Evolutionary conservation across 2,888 invertebrate species (phyloP).

Genomic region (Thelaira solivaga): DNA sequence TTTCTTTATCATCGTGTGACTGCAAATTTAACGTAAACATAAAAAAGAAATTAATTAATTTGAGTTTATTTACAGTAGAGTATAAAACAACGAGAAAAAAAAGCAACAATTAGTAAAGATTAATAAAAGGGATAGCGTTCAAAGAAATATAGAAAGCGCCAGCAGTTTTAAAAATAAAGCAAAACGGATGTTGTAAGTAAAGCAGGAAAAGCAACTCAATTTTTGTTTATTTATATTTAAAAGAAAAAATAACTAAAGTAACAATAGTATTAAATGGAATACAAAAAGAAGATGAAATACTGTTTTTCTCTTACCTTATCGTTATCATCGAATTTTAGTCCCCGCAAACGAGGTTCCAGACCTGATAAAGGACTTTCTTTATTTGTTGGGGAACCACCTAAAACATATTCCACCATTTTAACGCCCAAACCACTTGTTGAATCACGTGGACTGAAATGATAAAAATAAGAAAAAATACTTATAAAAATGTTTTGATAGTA

Average conservation of each 20-base stretch:
- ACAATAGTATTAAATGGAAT: neutral
- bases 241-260: neutral
- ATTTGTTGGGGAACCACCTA: conserved; percentile 92
- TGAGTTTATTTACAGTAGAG: too few species aligned
- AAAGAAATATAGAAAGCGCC: neutral
- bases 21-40: conserved; percentile 64
- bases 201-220: conserved; percentile 27
- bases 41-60: neutral
- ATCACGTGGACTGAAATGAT: conserved; percentile 89
- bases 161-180: neutral
- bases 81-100: neutral
- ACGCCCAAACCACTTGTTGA: conserved; percentile 94
- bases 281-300: too few species aligned
- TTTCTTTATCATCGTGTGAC: conserved; percentile 79
- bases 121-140: conserved; percentile 25
- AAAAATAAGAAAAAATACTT: conserved; percentile 11
- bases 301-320: conserved; percentile 78
- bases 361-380: conserved; percentile 81
- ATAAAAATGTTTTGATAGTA: neutral
- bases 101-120: conserved; percentile 17
- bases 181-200: conserved; percentile 11
- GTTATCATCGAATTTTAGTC: conserved; percentile 80
- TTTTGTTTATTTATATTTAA: conserved; percentile 10
- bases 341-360: conserved; percentile 82
- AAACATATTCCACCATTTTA: conserved; percentile 99